Conservation (phyloP, 2,888 invertebrate species). For the Andricus quercusramuli region DNA sequence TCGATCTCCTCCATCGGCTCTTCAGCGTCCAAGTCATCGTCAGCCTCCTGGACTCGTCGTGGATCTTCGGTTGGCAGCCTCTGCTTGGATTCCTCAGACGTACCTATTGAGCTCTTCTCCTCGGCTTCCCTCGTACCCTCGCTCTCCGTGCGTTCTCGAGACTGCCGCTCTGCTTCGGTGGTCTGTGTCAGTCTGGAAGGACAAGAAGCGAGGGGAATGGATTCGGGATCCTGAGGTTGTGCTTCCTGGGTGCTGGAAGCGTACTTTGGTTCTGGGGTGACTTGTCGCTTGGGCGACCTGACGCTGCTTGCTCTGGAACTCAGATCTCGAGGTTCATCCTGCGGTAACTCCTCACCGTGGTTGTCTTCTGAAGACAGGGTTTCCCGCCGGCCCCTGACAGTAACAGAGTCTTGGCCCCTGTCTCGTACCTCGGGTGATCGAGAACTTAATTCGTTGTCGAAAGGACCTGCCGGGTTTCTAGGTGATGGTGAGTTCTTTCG, state of each 20-base stretch:
- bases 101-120: constrained; percentile 49
- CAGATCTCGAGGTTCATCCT: constrained; percentile 74
- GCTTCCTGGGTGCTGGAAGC: constrained; percentile 50
- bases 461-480: constrained; percentile 44
- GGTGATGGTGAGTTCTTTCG: constrained; percentile 69
- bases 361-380: constrained; percentile 39
- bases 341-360: constrained; percentile 59
- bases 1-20: constrained; percentile 61
- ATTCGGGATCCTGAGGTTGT: constrained; percentile 47
- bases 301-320: constrained; percentile 73
- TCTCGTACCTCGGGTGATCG: constrained; percentile 63
- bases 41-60: constrained; percentile 1
- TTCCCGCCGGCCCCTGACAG: neutral
- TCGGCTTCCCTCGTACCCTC: constrained; percentile 43
- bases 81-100: constrained; percentile 55
- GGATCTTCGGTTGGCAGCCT: constrained; percentile 44
- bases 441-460: constrained; percentile 61
- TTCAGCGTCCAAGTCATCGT: constrained; percentile 48
- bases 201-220: constrained; percentile 40
- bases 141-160: constrained; percentile 34
- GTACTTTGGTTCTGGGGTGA: constrained; percentile 68
- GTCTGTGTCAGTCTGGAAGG: constrained; percentile 32
- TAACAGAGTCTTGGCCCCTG: constrained; percentile 48
- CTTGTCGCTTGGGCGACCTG: constrained; percentile 67
- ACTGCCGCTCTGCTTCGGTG: constrained; percentile 49